A percentile compares a stretch with the other conserved stretches of the same genome.
Evolutionary conservation across 2,113 vertebrate genomes (phyloP).

Genomic region (Apistogramma diplotaenia): DNA sequence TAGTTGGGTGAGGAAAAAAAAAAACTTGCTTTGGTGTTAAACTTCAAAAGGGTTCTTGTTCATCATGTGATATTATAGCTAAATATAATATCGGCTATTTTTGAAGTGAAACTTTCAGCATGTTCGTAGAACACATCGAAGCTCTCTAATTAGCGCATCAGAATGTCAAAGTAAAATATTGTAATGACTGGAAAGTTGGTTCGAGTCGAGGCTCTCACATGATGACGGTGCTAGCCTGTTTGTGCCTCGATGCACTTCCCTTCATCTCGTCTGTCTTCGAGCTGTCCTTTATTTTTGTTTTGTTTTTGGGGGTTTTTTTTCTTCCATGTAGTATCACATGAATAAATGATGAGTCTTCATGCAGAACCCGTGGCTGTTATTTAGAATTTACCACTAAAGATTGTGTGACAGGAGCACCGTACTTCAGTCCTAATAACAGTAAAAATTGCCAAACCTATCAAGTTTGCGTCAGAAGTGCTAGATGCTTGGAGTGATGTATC

Average conservation of each 20-base stretch:
- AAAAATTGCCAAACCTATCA: slow-evolving; percentile 3
- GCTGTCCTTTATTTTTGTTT: background rate
- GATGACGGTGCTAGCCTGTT: slow-evolving; percentile 37
- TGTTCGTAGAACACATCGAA: slow-evolving; percentile 22
- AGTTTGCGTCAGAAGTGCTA: slow-evolving; percentile 21
- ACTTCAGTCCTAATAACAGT: background rate
- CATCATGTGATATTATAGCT: slow-evolving; percentile 30
- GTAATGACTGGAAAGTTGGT: slow-evolving; percentile 27
- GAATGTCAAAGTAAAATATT: slow-evolving; percentile 32
- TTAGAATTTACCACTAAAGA: background rate
- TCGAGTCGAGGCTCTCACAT: slow-evolving; percentile 1
- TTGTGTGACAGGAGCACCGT: background rate
- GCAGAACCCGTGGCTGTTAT: slow-evolving; percentile 29
- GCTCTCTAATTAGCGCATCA: slow-evolving; percentile 62
- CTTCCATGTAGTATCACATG: slow-evolving; percentile 10
- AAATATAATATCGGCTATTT: slow-evolving; percentile 32
- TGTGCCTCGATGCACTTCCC: slow-evolving; percentile 18
- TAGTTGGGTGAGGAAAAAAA: background rate
- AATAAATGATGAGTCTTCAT: slow-evolving; percentile 50
- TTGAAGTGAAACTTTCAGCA: slow-evolving; percentile 37
- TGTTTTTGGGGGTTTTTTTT: no score
- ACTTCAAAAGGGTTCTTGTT: slow-evolving; percentile 62
- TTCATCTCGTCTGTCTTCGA: slow-evolving; percentile 17
- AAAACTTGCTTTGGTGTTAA: slow-evolving; percentile 31
- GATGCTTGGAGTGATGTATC: slow-evolving; percentile 20